phyloP scores from a whole-genome alignment of 2,113 vertebrate species.

The Campylomormyrus numenius region DNA sequence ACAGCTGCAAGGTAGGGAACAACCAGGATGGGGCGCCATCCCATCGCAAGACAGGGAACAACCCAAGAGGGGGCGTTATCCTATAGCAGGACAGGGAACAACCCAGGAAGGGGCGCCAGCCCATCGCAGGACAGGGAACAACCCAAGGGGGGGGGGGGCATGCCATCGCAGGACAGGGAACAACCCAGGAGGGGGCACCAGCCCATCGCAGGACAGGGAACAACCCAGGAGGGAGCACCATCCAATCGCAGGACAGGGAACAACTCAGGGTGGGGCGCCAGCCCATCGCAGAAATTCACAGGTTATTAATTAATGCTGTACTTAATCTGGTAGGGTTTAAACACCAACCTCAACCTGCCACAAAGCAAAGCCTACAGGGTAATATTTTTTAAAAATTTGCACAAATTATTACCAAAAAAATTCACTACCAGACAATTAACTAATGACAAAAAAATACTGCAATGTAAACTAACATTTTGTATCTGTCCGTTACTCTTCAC shows the following conservation, averaged over 20 bases:
- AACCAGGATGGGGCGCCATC: neutral
- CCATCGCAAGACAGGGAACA: too few relatives aligned
- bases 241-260: too few relatives aligned
- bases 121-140: too few relatives aligned
- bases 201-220: too few relatives aligned
- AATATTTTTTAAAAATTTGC: neutral
- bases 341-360: neutral
- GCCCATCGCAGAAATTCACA: neutral
- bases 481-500: neutral
- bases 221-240: too few relatives aligned
- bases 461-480: neutral
- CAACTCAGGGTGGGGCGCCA: too few relatives aligned
- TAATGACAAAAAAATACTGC: neutral
- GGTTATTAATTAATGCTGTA: neutral
- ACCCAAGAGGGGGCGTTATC: too few relatives aligned
- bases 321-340: neutral
- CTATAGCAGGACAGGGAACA: neutral
- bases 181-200: too few relatives aligned
- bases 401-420: neutral
- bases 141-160: too few relatives aligned
- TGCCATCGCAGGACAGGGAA: too few relatives aligned
- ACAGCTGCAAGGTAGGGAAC: neutral
- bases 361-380: neutral
- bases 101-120: neutral
- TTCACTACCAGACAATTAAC: neutral